Evolutionary conservation across 2,113 vertebrate genomes (phyloP), one percentile per base, ranked within the genome.

Genomic region (Actenoides lindsayi): DNA sequence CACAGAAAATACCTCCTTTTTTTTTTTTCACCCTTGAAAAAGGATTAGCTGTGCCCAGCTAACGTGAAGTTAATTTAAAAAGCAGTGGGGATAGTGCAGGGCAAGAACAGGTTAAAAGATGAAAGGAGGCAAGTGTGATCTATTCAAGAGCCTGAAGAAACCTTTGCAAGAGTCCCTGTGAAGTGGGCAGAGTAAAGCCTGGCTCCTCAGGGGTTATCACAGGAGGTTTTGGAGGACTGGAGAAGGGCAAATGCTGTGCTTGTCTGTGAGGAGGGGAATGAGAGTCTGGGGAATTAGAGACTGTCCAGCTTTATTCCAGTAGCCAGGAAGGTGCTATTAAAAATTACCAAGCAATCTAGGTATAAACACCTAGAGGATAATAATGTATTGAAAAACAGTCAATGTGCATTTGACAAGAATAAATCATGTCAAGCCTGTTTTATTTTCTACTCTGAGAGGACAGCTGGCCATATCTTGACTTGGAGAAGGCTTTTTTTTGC

Each of bases 381-480:
- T 41, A 68, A 83, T 7, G 28, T 37, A 28, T 54, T 17, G 41
- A 57, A 81, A 87, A 16, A 0, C 44, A 91, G 5, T 5, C 11
- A 3, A 2, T 1, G 1, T 56, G 71, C 42, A 51, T 80, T 89
- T 83, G 30, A 27, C 2, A 62, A 30, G 56, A 70, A 24, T 70
- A 54, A 92, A 84, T 63, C 46, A 15, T 0, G 0, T 44, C 23
- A 57, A 50, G 20, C 5, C n/a, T 8, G 12, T 54, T 82, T 93
- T 11, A 16, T 50, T 91, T 67, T 54, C 37, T 70, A 10, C 28
- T 44, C 30, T 27, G 27, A 69, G 27, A 62, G 30, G 54, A 42
- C 0, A 3, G 37, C 9, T 57, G 71, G 37, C 18, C 0, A 0
- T 78, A 16, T 53, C 23, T 60, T 83, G 62, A 11, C 15, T 24